These are phyloP conservation scores for Melanotaenia maccullochi DNA, from an alignment of 2,797 vertebrate species.

Conservation along the genomic window DNA sequence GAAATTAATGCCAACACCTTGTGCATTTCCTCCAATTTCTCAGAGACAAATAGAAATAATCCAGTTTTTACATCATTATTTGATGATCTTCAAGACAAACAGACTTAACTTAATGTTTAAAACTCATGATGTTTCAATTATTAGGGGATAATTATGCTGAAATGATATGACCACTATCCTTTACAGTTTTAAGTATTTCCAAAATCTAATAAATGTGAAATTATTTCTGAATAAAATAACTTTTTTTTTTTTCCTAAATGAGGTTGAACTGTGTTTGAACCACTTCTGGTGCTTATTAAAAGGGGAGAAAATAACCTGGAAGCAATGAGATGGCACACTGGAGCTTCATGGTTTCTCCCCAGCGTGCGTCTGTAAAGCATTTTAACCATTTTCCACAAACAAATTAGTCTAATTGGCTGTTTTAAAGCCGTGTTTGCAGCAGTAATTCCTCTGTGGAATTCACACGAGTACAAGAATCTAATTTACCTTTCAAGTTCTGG, in stretches of 20 bases:
- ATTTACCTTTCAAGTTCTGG: slow-evolving; percentile 3
- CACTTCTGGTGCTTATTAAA: slow-evolving; percentile 7
- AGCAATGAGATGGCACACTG: slow-evolving; percentile 4
- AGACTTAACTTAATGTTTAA: no score
- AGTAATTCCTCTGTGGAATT: background rate
- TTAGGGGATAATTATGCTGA: no score
- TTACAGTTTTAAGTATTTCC: no score
- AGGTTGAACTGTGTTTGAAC: slow-evolving; percentile 3
- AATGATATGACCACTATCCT: no score
- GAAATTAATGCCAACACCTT: no score
- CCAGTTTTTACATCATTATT: background rate
- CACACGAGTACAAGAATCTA: background rate
- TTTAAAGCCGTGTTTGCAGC: slow-evolving; percentile 7
- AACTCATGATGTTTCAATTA: no score
- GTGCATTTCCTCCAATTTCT: background rate
- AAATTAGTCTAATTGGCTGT: slow-evolving; percentile 17
- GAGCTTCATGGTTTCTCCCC: slow-evolving; percentile 16
- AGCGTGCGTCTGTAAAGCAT: slow-evolving; percentile 19
- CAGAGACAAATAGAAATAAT: background rate
- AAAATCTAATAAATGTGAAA: no score
- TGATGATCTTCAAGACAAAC: background rate
- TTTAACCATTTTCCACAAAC: slow-evolving; percentile 42
- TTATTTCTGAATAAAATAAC: no score
- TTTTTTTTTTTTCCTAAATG: background rate
- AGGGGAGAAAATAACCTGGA: background rate